Base-by-base conservation (phyloP, 2,113 vertebrate species). In the Leucopternis melanops region DNA sequence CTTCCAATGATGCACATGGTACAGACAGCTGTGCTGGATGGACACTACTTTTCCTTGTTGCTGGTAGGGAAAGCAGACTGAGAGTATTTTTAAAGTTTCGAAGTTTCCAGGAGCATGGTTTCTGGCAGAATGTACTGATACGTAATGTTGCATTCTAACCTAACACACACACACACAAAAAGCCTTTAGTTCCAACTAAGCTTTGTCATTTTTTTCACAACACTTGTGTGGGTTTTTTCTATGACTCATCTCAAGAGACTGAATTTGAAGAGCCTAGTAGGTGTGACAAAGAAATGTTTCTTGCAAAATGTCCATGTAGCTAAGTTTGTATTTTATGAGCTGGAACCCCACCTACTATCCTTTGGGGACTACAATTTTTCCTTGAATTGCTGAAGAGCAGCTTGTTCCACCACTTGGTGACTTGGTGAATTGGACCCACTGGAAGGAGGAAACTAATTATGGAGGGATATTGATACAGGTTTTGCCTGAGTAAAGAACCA, bases 1-100 rank as follows among this genome's bases (percentile, higher is more conserved):
- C 84, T 97, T 93, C 82, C 23, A 50, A 73, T 26, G 26, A 94
- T 94, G 93, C 94, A 86, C 84, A 17, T 78, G 87, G 79, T 67
- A 93, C 97, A 86, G 91, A 86, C 92, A 93, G 90, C 93, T 71
- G 93, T 71, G 85, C 95, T 91, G 94, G 97, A 96, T 63, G 94
- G 96, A 91, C 71, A 19, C 89, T 77, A 45, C 93, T 86, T 58
- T 79, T 86, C 93, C 87, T 81, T 34, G 49, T 89, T 80, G 47
- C 80, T 89, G 42, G 65, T 81, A 88, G 85, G 93, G 80, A 88
- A 97, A 90, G 21, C 54, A 86, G 92, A 94, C 69, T 31, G 59
- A 90, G 67, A 86, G 63, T 44, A 25, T 79, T 78, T 86, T 92
- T 73, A 54, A 85, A 74, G 84, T 81, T 93, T 89, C 73, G 58